Conservation (phyloP, 2,113 vertebrate genomes). For the Chrysemys picta region DNA sequence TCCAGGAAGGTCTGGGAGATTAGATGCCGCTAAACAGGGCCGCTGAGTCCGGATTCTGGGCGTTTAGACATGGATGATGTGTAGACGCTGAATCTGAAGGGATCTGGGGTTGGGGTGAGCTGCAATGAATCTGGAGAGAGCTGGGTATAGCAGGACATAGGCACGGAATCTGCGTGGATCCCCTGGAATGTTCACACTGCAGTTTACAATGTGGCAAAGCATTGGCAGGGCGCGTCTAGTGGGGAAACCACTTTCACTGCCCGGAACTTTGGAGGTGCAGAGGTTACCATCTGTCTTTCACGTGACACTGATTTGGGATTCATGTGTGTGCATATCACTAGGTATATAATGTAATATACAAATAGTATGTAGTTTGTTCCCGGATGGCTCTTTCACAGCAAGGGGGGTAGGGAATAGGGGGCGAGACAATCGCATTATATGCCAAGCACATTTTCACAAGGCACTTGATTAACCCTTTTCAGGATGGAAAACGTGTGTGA, state of each 20-base stretch:
- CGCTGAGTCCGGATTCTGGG: background rate
- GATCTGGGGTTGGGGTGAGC: background rate
- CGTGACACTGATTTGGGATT: background rate
- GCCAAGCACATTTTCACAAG: constrained; percentile 27
- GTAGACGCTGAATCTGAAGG: background rate
- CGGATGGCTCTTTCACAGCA: background rate
- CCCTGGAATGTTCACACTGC: background rate
- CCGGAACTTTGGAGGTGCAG: background rate
- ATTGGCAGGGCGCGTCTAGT: background rate
- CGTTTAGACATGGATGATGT: too few relatives aligned
- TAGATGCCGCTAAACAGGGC: background rate
- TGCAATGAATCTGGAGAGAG: background rate
- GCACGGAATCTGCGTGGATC: background rate
- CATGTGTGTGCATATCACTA: background rate
- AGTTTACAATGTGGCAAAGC: background rate
- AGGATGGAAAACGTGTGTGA: background rate
- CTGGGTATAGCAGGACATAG: background rate
- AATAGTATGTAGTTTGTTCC: background rate
- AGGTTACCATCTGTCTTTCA: background rate
- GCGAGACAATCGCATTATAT: background rate
- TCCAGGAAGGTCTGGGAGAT: background rate
- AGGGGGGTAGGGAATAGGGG: background rate
- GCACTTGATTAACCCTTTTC: constrained; percentile 61
- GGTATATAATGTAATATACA: background rate
- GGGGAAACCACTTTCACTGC: background rate